Conservation (phyloP, 2,888 invertebrate species). For the Synanthedon vespiformis region DNA sequence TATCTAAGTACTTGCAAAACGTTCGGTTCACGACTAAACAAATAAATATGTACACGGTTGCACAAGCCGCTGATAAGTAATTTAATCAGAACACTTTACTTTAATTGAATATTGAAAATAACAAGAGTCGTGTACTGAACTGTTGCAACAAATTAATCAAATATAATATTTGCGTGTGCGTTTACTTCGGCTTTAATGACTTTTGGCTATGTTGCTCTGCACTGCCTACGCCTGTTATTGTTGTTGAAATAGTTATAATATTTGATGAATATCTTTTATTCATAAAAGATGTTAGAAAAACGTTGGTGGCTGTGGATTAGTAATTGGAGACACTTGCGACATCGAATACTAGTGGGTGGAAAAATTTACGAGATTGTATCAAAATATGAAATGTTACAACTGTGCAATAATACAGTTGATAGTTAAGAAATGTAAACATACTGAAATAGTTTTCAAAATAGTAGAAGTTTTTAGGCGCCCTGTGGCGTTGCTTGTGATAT, state of each 20-base stretch:
- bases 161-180: slow-evolving; percentile 35
- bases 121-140: slow-evolving; percentile 18
- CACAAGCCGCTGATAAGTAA: slow-evolving; percentile 48
- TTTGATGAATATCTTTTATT: slow-evolving; percentile 2
- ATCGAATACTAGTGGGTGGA: no score
- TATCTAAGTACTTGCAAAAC: slow-evolving; percentile 43
- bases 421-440: no score
- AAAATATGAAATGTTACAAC: no score
- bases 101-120: slow-evolving; percentile 53
- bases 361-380: no score
- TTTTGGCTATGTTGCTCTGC: slow-evolving; percentile 23
- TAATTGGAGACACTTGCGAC: background rate
- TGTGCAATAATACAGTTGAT: no score
- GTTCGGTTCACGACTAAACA: slow-evolving; percentile 51
- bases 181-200: slow-evolving; percentile 9
- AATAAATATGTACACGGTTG: slow-evolving; percentile 52
- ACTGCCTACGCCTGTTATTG: slow-evolving; percentile 22
- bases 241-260: slow-evolving; percentile 19
- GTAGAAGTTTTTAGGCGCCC: no score
- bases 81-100: slow-evolving; percentile 51
- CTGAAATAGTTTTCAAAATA: no score
- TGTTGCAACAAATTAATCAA: slow-evolving; percentile 46
- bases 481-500: no score
- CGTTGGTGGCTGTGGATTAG: background rate
- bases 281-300: background rate